These are phyloP conservation scores for Danio rerio DNA, from an alignment of 2,113 vertebrate genomes.

Conservation along the genomic window GRCz12tu NC_133184.1:10353001-10353500, in stretches of 20 bases:
- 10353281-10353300: slow-evolving; percentile 39
- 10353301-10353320: slow-evolving; percentile 32
- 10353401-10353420: slow-evolving; percentile 3
- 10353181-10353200: slow-evolving; percentile 23
- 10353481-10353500: slow-evolving; percentile 27
- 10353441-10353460: slow-evolving; percentile 34
- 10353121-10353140: not conserved
- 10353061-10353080: not conserved
- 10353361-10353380: slow-evolving; percentile 45
- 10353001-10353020: not conserved
- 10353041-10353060: not conserved
- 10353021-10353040: not conserved
- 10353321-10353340: slow-evolving; percentile 8
- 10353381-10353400: slow-evolving; percentile 52
- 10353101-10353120: slow-evolving; percentile 9
- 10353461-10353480: slow-evolving; percentile 41
- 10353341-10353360: slow-evolving; percentile 12
- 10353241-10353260: slow-evolving; percentile 52
- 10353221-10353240: slow-evolving; percentile 22
- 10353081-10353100: not conserved
- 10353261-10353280: slow-evolving; percentile 29
- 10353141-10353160: not conserved
- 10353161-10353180: slow-evolving; percentile 19
- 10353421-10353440: slow-evolving; percentile 31
- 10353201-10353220: slow-evolving; percentile 5